Percentiles rank a stretch among this genome's conserved stretches.
Evolutionary conservation across 2,797 vertebrate genomes (phyloP).

Genomic region (Bradypodion ventrale): DNA sequence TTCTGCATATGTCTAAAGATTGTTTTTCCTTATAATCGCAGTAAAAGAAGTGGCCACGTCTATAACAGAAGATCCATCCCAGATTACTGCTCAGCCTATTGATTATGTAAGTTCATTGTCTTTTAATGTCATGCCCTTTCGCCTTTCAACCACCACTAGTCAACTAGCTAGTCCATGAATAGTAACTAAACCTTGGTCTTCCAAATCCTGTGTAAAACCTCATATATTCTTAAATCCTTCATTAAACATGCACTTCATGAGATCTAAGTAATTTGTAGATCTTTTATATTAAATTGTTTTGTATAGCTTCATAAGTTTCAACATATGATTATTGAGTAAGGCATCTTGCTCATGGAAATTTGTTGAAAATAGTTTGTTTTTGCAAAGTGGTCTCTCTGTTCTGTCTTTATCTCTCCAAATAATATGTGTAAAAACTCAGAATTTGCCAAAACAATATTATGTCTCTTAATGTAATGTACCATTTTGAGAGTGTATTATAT

Average conservation of each 20-base stretch:
- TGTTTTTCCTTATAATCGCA: slow-evolving; percentile 42
- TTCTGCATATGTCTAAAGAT: neutral
- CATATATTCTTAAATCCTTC: neutral
- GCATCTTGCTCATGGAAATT: slow-evolving; percentile 52
- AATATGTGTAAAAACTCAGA: slow-evolving; percentile 49
- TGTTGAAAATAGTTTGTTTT: slow-evolving; percentile 59
- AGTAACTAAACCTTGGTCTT: neutral
- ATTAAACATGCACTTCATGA: neutral
- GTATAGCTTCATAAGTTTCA: slow-evolving; percentile 23
- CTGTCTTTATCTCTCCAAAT: slow-evolving; percentile 44
- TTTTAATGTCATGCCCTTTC: neutral
- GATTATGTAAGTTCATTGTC: slow-evolving; percentile 31
- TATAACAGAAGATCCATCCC: slow-evolving; percentile 59
- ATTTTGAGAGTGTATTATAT: slow-evolving; percentile 61
- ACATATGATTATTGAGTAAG: slow-evolving; percentile 47
- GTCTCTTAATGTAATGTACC: slow-evolving; percentile 51
- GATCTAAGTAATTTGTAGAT: neutral
- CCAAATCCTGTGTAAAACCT: neutral
- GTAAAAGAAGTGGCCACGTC: slow-evolving; percentile 73
- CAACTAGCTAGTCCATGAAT: neutral
- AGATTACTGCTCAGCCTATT: slow-evolving; percentile 66
- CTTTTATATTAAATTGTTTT: slow-evolving; percentile 35
- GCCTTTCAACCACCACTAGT: neutral
- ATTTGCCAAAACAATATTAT: slow-evolving; percentile 61
- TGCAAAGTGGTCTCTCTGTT: slow-evolving; percentile 51